Evolutionary conservation across 2,113 vertebrate genomes (phyloP), one percentile per base, ranked within the genome.

Genomic region (western clawed frog (Xenopus tropicalis)): DNA sequence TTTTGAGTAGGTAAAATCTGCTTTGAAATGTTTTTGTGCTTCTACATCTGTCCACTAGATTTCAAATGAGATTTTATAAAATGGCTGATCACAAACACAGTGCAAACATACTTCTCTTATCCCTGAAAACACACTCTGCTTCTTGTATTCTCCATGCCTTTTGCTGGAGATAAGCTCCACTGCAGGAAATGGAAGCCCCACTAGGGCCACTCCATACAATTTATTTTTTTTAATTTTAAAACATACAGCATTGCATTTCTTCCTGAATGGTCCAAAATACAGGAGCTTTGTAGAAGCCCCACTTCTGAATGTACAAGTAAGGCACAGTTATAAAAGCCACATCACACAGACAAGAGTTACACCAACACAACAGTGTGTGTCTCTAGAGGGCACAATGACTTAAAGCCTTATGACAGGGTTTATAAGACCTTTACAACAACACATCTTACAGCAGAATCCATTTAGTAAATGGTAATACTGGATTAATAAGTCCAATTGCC

Each of bases 281-380:
- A 61, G 67, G 65, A 54, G 65, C 66, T 48, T 63, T 42, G 57
- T 23, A 69, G 44, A 44, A 48, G 64, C 23, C 66, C 73, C 25
- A 22, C 25, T 70, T 86, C 85, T 86, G 83, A 86, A 84, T 88
- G 90, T 91, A 93, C 91, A 91, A 92, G 87, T 91, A 93, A 93
- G 91, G 91, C 90, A 92, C 91, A 90, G 89, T 90, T 69, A 91
- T 90, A 56, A 89, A 91, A 92, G 90, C 89, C 90, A 92, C 90
- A 89, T 90, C 88, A 88, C 87, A 86, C 87, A 46, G 58, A 76
- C 43, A 54, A 68, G 64, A 68, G 65, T 29, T 29, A 37, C 46
- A 48, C 14, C 46, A 48, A 17, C 13, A 14, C 16, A 48, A 48
- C 46, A 48, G 11, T 48, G 46, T 48, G 46, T 14, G 10, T 48